Base-by-base conservation (phyloP, 2,113 vertebrate genomes). In the Echinops telfairi region DNA sequence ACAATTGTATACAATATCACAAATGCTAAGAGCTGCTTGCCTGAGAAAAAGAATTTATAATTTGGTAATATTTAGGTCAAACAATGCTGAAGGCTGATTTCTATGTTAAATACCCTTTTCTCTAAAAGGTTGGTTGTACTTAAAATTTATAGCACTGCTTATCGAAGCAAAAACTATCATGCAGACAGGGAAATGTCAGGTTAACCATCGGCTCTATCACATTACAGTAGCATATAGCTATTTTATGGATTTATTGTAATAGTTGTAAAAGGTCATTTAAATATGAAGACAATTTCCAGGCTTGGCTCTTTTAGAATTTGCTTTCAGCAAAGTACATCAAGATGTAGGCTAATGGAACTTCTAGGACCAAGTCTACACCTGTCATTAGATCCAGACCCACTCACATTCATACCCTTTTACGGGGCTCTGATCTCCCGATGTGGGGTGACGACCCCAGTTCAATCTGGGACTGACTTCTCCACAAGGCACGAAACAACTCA, bases 261-360 rank as follows among this genome's bases (percentile, higher is more conserved):
- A 94, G 94, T 92, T 96, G 95, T 96, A 75, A 97, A 97, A 96
- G 96, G 95, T 96, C 96, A 93, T 94, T 96, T 93, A 96, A 96
- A 95, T 96, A 95, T 86, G 92, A 95, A 94, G 92, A 96, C 66
- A 88, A 88, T 86, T 81, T 17, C 86, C 76, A 92, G 76, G 25
- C 31, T 76, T 88, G 88, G 83, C 76, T 43, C 85, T 96, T 95
- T 88, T 91, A 93, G 75, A 91, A 92, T 93, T 95, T 92, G 89
- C 95, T 96, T 94, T 95, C 85, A 94, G 94, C 90, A 95, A 95
- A 96, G 53, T 83, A 83, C 29, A 76, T 94, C 64, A 85, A 92
- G 87, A 70, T 38, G 68, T 92, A 83, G 23, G 70, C 40, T 93
- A 89, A 88, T 77, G 20, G 79, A 57, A 78, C 16, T 83, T 95